Evolutionary conservation across 2,888 invertebrate species (phyloP), one percentile per base, ranked within the genome.

Genomic region (Idaea aversata): DNA sequence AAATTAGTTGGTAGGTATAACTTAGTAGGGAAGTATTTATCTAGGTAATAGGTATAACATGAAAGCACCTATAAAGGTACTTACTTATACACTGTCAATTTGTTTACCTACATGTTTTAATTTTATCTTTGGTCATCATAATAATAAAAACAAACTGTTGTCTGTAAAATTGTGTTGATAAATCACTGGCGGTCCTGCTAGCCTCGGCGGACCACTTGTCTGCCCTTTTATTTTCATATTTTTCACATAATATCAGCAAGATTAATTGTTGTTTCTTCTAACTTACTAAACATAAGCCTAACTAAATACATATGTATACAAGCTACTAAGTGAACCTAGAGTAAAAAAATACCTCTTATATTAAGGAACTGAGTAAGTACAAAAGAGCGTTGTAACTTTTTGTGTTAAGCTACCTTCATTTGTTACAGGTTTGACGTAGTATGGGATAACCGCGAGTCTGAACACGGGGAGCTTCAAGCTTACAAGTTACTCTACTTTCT

Each of bases 401-500:
- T 59, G 6, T 62, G 59, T 47, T 65, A 59, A 38, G 38, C 34
- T n/a, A 59, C 34, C 61, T 15, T 64, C 61, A 67, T 70, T 34
- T 62, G 71, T 76, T 78, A 60, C 75, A 95, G 95, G 70, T 96
- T 96, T 81, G 93, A 95, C 71, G 95, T 95, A 15, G 93, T 94
- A 5, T 95, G 96, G 95, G 95, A 96, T 77, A 94, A 95, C 72
- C 93, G 95, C 57, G 94, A 94, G 68, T 88, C 91, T 0, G 93
- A 93, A 68, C 89, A 87, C 69, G 95, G 94, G 0, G 94, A 94
- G 72, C 82, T 94, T n/a, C 87, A 89, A 65, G 90, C 95, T 83
- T 97, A 95, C 83, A 94, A 95, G 76, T 86, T 98, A 65, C 91
- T 95, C 78, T 98, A 97, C 85, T 97, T 96, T 84, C 90, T 98